Evolutionary conservation across 2,797 vertebrate genomes (phyloP), one percentile per base, ranked within the genome.

Genomic region (Limosa lapponica): DNA sequence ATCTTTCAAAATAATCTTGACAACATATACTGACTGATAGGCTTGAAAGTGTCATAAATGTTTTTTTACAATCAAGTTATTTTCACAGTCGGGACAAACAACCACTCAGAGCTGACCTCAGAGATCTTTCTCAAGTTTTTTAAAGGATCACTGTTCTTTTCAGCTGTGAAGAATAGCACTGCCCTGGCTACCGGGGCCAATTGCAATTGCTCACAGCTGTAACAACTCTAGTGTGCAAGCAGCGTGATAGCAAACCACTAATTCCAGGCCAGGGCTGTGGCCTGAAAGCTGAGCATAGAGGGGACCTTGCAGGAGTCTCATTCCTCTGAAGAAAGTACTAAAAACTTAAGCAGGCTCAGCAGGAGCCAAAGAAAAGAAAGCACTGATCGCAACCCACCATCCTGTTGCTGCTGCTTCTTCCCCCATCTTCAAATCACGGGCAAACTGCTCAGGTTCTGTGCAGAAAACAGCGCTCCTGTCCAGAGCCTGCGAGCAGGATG

Each of bases 161-260:
- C 67, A 78, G 82, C 82, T n/a, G 57, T 69, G 82, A 82, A 89
- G 89, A 92, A 89, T 11, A 88, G 74, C 54, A 8, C 84, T 92
- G 84, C 78, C 49, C 59, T 43, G 65, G 51, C 89, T 91, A 79
- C 69, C 49, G 69, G 54, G 80, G 77, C 93, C 66, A 75, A 36
- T 30, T 84, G 87, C 94, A 95, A 94, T 90, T 86, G 84, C 93
- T 93, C 58, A 27, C 93, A 95, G 95, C 95, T 96, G 89, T 82
- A 90, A 88, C 73, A 93, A 88, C 94, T 91, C 62, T 14, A 16
- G 66, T 1, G 25, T 10, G n/a, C 91, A 72, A 52, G 75, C 69
- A 43, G 65, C 3, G 16, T 30, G 71, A 92, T 41, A 52, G 74
- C 64, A 95, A 95, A 82, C 59, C 81, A 39, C 89, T 89, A 37